A percentile compares a stretch with the other conserved stretches of the same genome.
These are phyloP conservation scores for Pseudotriccus pelzelni DNA, from an alignment of 2,797 vertebrate genomes.

Conservation along the genomic window DNA sequence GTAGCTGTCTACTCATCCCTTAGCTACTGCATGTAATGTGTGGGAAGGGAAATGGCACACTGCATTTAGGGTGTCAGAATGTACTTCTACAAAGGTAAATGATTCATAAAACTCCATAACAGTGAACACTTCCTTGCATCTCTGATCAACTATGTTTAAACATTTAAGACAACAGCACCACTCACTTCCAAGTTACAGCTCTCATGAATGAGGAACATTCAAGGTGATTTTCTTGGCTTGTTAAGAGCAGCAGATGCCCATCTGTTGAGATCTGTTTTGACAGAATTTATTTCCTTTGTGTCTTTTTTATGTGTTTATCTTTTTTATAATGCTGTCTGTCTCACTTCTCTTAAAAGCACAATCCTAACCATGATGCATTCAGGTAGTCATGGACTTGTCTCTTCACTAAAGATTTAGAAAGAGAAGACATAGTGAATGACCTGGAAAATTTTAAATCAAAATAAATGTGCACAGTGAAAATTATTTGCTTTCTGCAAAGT, in stretches of 20 bases:
- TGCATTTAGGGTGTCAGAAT: background rate
- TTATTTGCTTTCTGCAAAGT: background rate
- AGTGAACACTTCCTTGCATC: background rate
- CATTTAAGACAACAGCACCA: conserved; percentile 3
- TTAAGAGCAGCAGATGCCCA: background rate
- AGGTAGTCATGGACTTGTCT: background rate
- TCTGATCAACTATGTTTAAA: background rate
- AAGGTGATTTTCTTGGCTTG: conserved; percentile 2
- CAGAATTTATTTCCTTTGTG: conserved; percentile 3
- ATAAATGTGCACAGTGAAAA: background rate
- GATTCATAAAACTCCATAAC: background rate
- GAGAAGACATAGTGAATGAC: background rate
- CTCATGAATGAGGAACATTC: background rate
- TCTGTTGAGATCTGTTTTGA: conserved; percentile 17
- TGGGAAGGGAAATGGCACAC: background rate
- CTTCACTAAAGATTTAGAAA: background rate
- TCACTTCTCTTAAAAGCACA: background rate
- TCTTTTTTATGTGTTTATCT: background rate
- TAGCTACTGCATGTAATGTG: background rate
- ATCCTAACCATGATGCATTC: background rate
- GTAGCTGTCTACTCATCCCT: background rate
- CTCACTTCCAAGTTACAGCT: background rate
- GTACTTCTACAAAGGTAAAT: conserved; percentile 18
- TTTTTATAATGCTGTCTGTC: background rate
- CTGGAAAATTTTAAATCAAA: background rate